Evolutionary conservation across 1,140 invertebrate genomes (phyloP).

Genomic region (Tenebrio molitor): DNA sequence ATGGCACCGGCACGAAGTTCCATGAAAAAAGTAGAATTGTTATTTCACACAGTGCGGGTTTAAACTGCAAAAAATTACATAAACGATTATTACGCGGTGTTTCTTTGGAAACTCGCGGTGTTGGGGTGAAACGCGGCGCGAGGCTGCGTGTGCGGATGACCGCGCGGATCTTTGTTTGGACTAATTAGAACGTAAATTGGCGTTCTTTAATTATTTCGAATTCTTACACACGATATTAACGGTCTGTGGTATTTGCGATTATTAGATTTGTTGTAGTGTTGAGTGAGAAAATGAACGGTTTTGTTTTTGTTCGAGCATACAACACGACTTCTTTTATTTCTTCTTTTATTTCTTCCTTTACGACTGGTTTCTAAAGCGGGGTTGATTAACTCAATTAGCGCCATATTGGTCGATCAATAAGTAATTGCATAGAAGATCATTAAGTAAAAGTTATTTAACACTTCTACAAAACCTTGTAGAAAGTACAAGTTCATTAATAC

Average conservation of each 20-base stretch:
- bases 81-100: not conserved
- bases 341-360: not conserved
- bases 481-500: slow-evolving; percentile 43
- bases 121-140: no score
- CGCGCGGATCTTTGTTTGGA: no score
- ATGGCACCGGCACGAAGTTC: slow-evolving; percentile 32
- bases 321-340: not conserved
- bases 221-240: not conserved
- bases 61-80: slow-evolving; percentile 5
- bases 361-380: not conserved
- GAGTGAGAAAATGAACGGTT: not conserved
- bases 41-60: slow-evolving; percentile 23
- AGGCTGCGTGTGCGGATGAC: no score
- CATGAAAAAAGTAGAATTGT: slow-evolving; percentile 10
- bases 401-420: slow-evolving; percentile 3
- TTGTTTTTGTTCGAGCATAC: no score
- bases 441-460: slow-evolving; percentile 34
- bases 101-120: no score
- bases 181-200: no score
- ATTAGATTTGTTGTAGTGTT: not conserved
- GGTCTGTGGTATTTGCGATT: not conserved
- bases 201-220: no score
- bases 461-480: slow-evolving; percentile 4
- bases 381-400: slow-evolving; percentile 14
- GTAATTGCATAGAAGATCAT: slow-evolving; percentile 8